A percentile compares a stretch with the other conserved stretches of the same genome.
Conservation (phyloP, 2,797 vertebrate genomes). For the Monodelphis domestica region DNA sequence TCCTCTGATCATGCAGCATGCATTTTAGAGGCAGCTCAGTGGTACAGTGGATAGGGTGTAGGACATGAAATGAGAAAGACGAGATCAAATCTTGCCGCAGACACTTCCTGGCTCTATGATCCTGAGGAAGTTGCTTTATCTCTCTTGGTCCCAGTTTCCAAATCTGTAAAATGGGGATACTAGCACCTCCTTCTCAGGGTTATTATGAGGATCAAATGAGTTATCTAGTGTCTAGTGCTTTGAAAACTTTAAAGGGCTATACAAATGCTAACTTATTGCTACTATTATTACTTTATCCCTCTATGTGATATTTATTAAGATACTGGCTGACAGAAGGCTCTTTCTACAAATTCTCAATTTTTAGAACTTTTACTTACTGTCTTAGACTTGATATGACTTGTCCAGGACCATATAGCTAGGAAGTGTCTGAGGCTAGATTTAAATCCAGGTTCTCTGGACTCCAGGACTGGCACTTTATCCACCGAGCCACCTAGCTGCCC, state of each 20-base stretch:
- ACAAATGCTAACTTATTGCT: neutral
- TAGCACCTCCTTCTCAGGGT: neutral
- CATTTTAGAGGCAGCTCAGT: neutral
- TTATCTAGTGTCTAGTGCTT: neutral
- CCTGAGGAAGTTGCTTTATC: neutral
- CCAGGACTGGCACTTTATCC: too few relatives aligned
- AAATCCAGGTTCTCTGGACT: too few relatives aligned
- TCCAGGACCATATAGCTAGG: too few relatives aligned
- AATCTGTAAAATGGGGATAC: neutral
- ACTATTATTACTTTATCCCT: neutral
- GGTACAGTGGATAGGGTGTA: neutral
- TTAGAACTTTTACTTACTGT: too few relatives aligned
- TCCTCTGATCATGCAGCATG: neutral
- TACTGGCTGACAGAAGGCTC: neutral
- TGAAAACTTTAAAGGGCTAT: neutral
- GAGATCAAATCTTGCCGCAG: neutral
- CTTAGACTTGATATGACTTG: too few relatives aligned
- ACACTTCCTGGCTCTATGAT: neutral
- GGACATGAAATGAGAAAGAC: neutral
- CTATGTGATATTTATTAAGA: neutral
- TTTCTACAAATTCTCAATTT: too few relatives aligned
- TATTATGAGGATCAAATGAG: neutral
- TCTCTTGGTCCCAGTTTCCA: neutral
- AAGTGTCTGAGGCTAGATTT: too few relatives aligned
- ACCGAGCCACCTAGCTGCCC: too few relatives aligned